phyloP scores from a whole-genome alignment of 2,113 vertebrate species.

The Dasyurus viverrinus region DNA sequence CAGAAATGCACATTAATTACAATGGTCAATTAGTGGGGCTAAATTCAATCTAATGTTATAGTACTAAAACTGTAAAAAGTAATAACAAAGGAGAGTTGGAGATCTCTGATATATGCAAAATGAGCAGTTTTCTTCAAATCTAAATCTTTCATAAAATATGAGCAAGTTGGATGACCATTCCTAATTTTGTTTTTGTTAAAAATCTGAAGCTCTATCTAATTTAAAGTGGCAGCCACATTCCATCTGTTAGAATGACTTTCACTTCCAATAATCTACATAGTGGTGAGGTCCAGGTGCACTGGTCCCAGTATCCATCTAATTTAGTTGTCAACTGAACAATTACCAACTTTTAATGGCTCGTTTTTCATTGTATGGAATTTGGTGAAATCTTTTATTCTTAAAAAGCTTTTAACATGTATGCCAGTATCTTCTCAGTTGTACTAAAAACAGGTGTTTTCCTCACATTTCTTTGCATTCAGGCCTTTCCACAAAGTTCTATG shows the following conservation, averaged over 20 bases:
- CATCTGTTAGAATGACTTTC: not conserved
- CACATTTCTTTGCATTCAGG: not conserved
- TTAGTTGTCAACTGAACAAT: not conserved
- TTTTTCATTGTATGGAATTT: not conserved
- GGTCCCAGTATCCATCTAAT: not conserved
- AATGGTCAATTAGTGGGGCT: not conserved
- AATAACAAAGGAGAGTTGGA: not conserved
- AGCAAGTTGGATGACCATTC: not conserved
- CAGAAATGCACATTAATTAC: not conserved
- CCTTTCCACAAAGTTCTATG: not conserved
- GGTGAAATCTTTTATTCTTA: not conserved
- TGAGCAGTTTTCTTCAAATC: not conserved
- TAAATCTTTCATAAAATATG: not conserved
- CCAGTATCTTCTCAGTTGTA: not conserved
- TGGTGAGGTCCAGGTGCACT: not conserved
- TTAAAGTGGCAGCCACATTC: not conserved
- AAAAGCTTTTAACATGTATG: not conserved
- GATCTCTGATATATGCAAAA: not conserved
- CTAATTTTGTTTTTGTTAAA: not conserved
- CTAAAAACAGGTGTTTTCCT: not conserved
- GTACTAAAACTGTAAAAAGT: not conserved
- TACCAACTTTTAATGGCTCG: not conserved
- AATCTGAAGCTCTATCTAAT: not conserved
- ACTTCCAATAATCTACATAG: not conserved
- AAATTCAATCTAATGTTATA: not conserved